Percentiles rank a stretch among this genome's conserved stretches.
phyloP scores from a whole-genome alignment of 2,888 invertebrate species.

The Nowickia ferox region DNA sequence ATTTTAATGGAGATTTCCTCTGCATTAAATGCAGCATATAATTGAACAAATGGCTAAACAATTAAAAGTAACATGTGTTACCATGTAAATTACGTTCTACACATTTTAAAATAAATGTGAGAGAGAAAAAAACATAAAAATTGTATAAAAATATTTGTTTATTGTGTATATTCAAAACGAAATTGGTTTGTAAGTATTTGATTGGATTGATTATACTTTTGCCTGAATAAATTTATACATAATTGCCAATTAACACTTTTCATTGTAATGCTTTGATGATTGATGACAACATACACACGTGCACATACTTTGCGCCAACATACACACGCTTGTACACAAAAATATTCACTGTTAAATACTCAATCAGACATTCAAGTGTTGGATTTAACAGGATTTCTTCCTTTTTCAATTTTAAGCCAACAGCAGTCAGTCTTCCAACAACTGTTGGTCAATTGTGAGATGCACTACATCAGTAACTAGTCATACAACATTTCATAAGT shows the following conservation, averaged over 20 bases:
- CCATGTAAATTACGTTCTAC: constrained; percentile 46
- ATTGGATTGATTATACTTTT: constrained; percentile 80
- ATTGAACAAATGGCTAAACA: constrained; percentile 46
- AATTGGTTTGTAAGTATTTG: constrained; percentile 55
- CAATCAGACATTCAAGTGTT: constrained; percentile 58
- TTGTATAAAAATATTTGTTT: constrained; percentile 35
- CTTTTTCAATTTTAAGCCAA: constrained; percentile 60
- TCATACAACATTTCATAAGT: background rate
- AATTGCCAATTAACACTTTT: constrained; percentile 81
- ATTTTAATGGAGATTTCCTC: constrained; percentile 7
- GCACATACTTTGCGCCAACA: constrained; percentile 9
- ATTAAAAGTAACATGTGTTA: constrained; percentile 57
- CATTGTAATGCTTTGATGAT: constrained; percentile 75
- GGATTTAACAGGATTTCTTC: constrained; percentile 31
- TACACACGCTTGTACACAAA: constrained; percentile 2
- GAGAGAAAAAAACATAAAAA: background rate
- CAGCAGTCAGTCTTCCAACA: constrained; percentile 67
- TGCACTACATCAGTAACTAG: constrained; percentile 16
- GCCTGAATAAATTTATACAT: constrained; percentile 81
- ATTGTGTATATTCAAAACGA: constrained; percentile 31
- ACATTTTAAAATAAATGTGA: constrained; percentile 41
- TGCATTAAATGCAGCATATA: constrained; percentile 7
- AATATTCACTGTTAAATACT: constrained; percentile 39
- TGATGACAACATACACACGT: constrained; percentile 63
- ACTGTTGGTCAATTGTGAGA: constrained; percentile 57